Percentiles rank a stretch among this genome's conserved stretches.
phyloP scores from a whole-genome alignment of 2,797 vertebrate species.

The Gallirallus australis region DNA sequence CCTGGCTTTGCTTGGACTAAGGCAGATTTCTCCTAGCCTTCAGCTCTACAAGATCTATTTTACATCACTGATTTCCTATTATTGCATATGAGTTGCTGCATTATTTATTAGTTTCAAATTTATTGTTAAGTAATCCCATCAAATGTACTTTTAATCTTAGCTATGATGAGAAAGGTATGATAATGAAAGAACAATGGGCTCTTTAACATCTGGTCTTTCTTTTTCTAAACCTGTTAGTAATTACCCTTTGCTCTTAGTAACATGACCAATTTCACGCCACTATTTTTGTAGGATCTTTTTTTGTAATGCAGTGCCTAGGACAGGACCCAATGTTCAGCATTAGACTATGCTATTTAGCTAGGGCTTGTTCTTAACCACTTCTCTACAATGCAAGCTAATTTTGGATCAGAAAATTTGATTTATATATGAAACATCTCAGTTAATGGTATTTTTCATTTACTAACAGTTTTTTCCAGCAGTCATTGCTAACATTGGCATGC shows the following conservation, averaged over 20 bases:
- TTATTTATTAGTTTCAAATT: constrained; percentile 20
- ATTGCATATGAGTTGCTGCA: not conserved
- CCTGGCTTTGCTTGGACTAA: not conserved
- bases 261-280: not conserved
- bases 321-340: not conserved
- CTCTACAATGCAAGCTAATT: not conserved
- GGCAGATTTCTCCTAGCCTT: not conserved
- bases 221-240: not conserved
- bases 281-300: not conserved
- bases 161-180: not conserved
- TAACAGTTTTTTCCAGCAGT: not conserved
- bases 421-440: not conserved
- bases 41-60: not conserved
- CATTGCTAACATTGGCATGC: not conserved
- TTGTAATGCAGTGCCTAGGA: not conserved
- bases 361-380: not conserved
- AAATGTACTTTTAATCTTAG: not conserved
- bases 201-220: not conserved
- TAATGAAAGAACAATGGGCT: not conserved
- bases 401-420: not conserved
- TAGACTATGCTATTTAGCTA: not conserved
- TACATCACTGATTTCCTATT: not conserved
- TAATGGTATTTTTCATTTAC: constrained; percentile 20
- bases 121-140: not conserved
- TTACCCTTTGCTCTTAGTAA: not conserved